Evolutionary conservation across 1,140 invertebrate species (phyloP).

Genomic region (Drosophila nikananu): DNA sequence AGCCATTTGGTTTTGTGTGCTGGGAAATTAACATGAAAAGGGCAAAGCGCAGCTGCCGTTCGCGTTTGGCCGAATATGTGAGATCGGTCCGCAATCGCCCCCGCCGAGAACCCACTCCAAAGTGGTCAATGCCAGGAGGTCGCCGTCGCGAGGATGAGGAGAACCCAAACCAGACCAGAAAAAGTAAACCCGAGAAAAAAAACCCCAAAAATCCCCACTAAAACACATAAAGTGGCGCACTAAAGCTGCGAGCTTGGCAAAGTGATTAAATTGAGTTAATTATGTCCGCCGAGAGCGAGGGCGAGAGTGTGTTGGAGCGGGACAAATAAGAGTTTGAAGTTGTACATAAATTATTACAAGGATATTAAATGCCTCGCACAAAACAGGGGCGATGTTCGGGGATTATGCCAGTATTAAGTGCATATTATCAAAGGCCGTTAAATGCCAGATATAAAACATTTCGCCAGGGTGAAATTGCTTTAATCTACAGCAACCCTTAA

Average conservation of each 20-base stretch:
- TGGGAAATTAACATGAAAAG: conserved; percentile 80
- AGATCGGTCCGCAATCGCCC: conserved; percentile 21
- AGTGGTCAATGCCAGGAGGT: conserved; percentile 47
- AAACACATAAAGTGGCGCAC: conserved; percentile 70
- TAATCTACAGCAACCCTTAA: conserved; percentile 40
- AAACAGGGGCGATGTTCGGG: conserved; percentile 26
- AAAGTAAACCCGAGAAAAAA: conserved; percentile 3
- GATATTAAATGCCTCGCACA: conserved; percentile 52
- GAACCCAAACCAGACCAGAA: conserved; percentile 8
- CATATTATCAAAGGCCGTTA: conserved; percentile 51
- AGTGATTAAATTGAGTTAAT: conserved; percentile 82
- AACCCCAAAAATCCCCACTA: conserved; percentile 13
- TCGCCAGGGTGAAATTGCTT: conserved; percentile 39
- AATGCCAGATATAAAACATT: conserved; percentile 36
- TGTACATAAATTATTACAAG: conserved; percentile 65
- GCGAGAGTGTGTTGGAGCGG: conserved; percentile 16
- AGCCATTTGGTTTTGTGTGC: conserved; percentile 77
- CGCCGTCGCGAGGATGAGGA: conserved; percentile 8
- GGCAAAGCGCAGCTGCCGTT: conserved; percentile 69
- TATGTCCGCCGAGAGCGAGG: conserved; percentile 51
- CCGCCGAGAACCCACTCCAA: conserved; percentile 1
- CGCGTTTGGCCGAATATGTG: conserved; percentile 51
- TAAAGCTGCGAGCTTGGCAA: conserved; percentile 62
- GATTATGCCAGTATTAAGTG: conserved; percentile 44
- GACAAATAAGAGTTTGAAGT: conserved; percentile 49